phyloP scores from a whole-genome alignment of 2,113 vertebrate species.

The Himantopus leucocephalus region DNA sequence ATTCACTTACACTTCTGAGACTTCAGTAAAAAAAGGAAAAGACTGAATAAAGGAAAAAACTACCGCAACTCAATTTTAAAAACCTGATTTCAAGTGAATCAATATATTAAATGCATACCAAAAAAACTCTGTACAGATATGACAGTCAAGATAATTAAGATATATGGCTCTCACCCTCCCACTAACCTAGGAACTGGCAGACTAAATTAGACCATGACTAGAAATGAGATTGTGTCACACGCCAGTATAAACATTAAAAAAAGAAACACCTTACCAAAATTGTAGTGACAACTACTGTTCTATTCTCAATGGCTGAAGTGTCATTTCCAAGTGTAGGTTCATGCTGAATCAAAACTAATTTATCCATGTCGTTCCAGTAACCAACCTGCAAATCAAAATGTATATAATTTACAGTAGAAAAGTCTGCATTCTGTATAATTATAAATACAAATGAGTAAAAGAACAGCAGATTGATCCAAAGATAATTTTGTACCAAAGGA shows the following conservation, averaged over 20 bases:
- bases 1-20: slow-evolving; percentile 10
- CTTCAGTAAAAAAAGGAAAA: neutral
- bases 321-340: slow-evolving; percentile 90
- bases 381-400: slow-evolving; percentile 83
- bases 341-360: slow-evolving; percentile 93
- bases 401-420: neutral
- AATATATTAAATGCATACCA: neutral
- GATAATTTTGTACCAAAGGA: neutral
- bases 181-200: neutral
- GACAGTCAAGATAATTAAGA: slow-evolving; percentile 6
- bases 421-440: neutral
- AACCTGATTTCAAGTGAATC: neutral
- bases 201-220: slow-evolving; percentile 38
- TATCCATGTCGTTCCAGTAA: slow-evolving; percentile 98
- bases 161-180: neutral
- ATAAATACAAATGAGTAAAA: neutral
- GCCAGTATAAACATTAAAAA: slow-evolving; percentile 26
- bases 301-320: slow-evolving; percentile 89
- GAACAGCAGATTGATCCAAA: neutral
- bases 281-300: slow-evolving; percentile 95
- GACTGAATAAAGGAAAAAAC: slow-evolving; percentile 7
- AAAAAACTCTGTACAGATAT: slow-evolving; percentile 19
- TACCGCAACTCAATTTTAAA: neutral
- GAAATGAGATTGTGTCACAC: neutral
- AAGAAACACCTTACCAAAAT: slow-evolving; percentile 91